Evolutionary conservation across 2,888 invertebrate genomes (phyloP).

Genomic region (Tortricodes alternella): DNA sequence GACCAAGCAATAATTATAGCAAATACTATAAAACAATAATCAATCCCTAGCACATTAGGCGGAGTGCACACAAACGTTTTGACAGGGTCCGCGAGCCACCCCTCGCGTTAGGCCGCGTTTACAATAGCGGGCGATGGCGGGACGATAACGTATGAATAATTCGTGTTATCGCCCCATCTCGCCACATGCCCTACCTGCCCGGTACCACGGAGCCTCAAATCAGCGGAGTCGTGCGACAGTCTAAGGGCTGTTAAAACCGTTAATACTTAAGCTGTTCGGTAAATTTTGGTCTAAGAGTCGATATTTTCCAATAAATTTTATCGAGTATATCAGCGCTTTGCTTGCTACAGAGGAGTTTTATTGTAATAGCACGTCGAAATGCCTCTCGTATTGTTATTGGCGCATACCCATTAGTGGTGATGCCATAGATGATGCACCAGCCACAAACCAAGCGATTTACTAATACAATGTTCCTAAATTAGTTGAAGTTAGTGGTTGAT

Average conservation of each 20-base stretch:
- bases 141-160: conserved; percentile 82
- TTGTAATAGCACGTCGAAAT: no score
- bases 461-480: no score
- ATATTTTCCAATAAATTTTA: neutral
- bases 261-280: neutral
- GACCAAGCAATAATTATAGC: conserved; percentile 49
- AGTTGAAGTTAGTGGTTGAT: no score
- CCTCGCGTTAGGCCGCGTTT: conserved; percentile 73
- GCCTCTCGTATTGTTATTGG: no score
- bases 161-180: conserved; percentile 80
- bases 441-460: no score
- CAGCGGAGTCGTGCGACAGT: conserved; percentile 14
- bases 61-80: conserved; percentile 71
- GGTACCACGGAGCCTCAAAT: conserved; percentile 54
- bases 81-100: conserved; percentile 78
- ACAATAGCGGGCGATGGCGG: conserved; percentile 80
- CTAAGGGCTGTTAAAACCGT: neutral
- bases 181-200: conserved; percentile 82
- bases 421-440: no score
- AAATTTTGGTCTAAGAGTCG: neutral
- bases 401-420: no score
- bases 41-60: conserved; percentile 73
- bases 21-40: conserved; percentile 71
- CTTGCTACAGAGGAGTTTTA: no score
- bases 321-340: neutral